Evolutionary conservation across 2,113 vertebrate species (phyloP).

Genomic region (Casuarius casuarius): DNA sequence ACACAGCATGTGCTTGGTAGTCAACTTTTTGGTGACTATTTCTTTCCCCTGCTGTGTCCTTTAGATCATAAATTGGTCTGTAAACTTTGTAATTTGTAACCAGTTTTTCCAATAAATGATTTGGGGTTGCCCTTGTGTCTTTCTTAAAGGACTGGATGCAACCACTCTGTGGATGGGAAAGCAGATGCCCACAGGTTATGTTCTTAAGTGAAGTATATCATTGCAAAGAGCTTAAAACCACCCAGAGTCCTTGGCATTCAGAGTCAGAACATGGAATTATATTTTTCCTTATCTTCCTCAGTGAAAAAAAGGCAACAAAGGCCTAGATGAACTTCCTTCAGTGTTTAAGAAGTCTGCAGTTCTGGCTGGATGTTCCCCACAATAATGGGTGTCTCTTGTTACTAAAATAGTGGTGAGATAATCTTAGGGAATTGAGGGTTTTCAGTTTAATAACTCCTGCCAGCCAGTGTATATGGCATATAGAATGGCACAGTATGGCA

Average conservation of each 20-base stretch:
- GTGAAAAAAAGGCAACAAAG: not conserved
- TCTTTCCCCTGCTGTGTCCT: not conserved
- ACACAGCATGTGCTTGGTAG: accelerated
- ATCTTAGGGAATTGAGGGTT: not conserved
- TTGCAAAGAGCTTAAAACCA: not conserved
- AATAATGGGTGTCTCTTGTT: not conserved
- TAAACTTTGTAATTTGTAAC: not conserved
- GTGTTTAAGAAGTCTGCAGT: not conserved
- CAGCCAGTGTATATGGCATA: not conserved
- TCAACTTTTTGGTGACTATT: not conserved
- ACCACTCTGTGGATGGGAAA: not conserved
- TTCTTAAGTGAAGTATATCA: not conserved
- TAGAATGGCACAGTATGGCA: not conserved
- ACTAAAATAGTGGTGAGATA: not conserved
- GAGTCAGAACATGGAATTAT: not conserved
- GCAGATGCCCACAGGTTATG: not conserved
- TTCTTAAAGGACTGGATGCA: not conserved
- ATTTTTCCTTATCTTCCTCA: not conserved
- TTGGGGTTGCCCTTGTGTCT: not conserved
- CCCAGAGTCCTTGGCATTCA: not conserved
- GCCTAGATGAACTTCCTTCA: not conserved
- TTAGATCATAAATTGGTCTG: not conserved
- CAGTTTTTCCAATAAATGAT: not conserved
- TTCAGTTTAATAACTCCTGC: not conserved
- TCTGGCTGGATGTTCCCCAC: not conserved